Evolutionary conservation across 92 coral and sea anemone genomes (phyloP), one percentile per base, ranked within the genome.

Genomic region (Epizoanthus illoricatus): DNA sequence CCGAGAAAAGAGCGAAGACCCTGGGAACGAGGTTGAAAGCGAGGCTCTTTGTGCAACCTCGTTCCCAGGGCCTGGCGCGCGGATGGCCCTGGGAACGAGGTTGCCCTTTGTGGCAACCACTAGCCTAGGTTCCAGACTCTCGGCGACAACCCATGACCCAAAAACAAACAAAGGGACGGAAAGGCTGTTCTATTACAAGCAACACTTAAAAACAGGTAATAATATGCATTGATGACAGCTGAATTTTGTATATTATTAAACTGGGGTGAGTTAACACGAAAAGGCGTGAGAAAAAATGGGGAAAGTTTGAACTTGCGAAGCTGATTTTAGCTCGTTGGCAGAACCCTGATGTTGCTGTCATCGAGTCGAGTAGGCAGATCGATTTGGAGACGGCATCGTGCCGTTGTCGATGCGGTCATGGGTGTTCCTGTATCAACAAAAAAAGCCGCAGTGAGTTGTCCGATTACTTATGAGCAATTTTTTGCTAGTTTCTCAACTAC

Each of bases 401-500:
- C 71, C 49, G 70, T 42, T 3, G 36, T 62, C n/a, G 58, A 42
- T 3, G 42, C 60, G 20, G 81, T 86, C 18, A 92, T 92, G 97
- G 97, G 97, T 57, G 92, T 92, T 45, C 89, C 97, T 16, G 79
- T 90, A 33, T 92, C 97, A 7, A 81, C 91, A 57, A 75, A 84
- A 65, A 71, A 80, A 74, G 65, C 81, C 56, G 54, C 65, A 11
- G 58, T 62, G 43, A 33, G 68, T 45, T 15, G 24, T 21, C 39
- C 12, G 11, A 23, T 78, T 62, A 63, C 71, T 78, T 78, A 78
- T 64, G 74, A 80, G 57, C 83, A 80, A 73, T 90, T 94, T 12
- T 86, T 90, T 69, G 92, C 94, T 74, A 92, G 94, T 55, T 92
- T 90, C 74, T 90, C 97, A 19, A 92, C 97, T 15, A 90, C 97